Evolutionary conservation across 2,888 invertebrate genomes (phyloP), one percentile per base, ranked within the genome.

Genomic region (Lordiphosa andalusiaca): DNA sequence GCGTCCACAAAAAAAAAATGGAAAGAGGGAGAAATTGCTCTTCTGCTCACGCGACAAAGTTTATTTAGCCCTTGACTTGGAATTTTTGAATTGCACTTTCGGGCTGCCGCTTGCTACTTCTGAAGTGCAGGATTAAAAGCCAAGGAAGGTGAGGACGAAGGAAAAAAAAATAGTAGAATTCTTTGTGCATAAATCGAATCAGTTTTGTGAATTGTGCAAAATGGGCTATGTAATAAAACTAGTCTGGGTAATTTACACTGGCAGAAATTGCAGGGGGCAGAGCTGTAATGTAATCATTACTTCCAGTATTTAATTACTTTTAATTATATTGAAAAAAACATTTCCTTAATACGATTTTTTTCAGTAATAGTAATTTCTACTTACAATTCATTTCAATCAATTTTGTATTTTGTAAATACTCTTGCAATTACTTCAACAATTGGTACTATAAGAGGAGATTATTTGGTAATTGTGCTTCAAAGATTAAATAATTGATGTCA

Each of bases 41-140:
- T 64, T 64, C 64, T 64, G 56, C 47, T 49, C 46, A 49, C 33
- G 77, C 69, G 63, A 58, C 80, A 75, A 78, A 75, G 77, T 77
- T 77, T 77, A 75, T 78, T 82, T 73, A 77, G 83, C 67, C 67
- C 77, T 77, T 78, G 83, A 77, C 80, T 82, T 67, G 68, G 51
- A 78, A 72, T 82, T 78, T 63, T 74, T 60, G 58, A 72, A 72
- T 63, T 70, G 50, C 53, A 48, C 42, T 39, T 40, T 30, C 9
- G 2, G 7, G 30, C 16, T 23, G 41, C 19, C 49, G 38, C 53
- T 41, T 30, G 30, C 44, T 44, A 36, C 21, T 30, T 42, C 57
- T 49, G 37, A 66, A 69, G 63, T 65, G 65, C 48, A 44, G 60
- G 66, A 73, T 63, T 66, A 57, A 61, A 71, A 65, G 73, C 63